These are phyloP conservation scores for Charina bottae DNA, from an alignment of 2,113 vertebrate species.

Conservation along the genomic window DNA sequence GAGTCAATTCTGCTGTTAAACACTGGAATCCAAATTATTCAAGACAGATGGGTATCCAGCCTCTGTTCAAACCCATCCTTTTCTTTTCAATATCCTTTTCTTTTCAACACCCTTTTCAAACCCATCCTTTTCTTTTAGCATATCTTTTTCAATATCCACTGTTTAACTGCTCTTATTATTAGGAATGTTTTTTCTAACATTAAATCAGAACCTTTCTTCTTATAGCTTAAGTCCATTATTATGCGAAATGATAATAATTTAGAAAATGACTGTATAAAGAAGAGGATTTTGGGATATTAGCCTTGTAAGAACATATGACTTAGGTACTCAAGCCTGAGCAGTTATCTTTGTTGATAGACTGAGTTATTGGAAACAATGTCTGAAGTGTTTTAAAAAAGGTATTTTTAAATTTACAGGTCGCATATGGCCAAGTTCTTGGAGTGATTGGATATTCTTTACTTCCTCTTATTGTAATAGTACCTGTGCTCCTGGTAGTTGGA, in stretches of 20 bases:
- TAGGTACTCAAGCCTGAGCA: not conserved
- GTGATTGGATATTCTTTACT: conserved; percentile 98
- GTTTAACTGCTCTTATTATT: not conserved
- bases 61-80: not conserved
- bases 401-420: conserved; percentile 84
- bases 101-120: not conserved
- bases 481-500: conserved; percentile 90
- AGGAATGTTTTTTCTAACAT: not conserved
- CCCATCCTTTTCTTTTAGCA: not conserved
- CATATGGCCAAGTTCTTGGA: conserved; percentile 96
- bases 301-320: not conserved
- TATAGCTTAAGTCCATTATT: not conserved
- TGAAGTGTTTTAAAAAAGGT: not conserved
- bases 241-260: not conserved
- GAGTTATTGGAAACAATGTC: not conserved
- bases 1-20: not conserved
- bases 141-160: not conserved
- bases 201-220: not conserved
- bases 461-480: conserved; percentile 96
- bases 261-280: not conserved
- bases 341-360: conserved; percentile 11
- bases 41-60: not conserved
- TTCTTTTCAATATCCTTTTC: not conserved
- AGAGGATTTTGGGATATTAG: not conserved
- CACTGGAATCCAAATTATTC: not conserved